Conservation (phyloP, 2,797 vertebrate genomes). For the Nyctalus aviator region DNA sequence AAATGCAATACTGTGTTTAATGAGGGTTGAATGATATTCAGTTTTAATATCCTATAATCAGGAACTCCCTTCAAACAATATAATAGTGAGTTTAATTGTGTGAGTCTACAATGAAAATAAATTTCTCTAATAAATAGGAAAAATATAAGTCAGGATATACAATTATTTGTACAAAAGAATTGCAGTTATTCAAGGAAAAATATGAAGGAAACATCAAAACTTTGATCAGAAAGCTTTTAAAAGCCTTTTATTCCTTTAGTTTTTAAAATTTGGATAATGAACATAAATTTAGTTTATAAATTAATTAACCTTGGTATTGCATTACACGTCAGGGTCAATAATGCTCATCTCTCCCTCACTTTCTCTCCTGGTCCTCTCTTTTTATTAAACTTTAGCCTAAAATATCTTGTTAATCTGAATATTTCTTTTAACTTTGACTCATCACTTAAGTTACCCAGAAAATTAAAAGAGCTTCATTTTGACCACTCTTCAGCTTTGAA, state of each 20-base stretch:
- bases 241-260: neutral
- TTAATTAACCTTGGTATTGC: neutral
- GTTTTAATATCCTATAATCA: conserved; percentile 71
- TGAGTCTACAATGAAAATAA: conserved; percentile 79
- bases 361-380: no score
- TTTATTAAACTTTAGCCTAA: no score
- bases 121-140: conserved; percentile 63
- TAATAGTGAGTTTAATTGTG: conserved; percentile 64
- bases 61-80: conserved; percentile 72
- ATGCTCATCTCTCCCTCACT: neutral
- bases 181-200: neutral
- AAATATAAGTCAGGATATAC: neutral
- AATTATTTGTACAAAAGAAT: conserved; percentile 9
- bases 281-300: neutral
- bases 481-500: conserved; percentile 2
- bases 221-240: neutral
- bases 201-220: neutral
- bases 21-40: conserved; percentile 64
- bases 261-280: conserved; percentile 47
- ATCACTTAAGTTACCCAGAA: neutral
- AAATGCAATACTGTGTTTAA: conserved; percentile 62
- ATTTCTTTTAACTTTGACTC: conserved; percentile 26
- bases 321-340: neutral
- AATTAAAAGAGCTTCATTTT: neutral
- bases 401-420: no score